Percentiles rank a stretch among this genome's conserved stretches.
These are phyloP conservation scores for Pogonomyrmex barbatus DNA, from an alignment of 1,140 invertebrate genomes.

Conservation along the genomic window DNA sequence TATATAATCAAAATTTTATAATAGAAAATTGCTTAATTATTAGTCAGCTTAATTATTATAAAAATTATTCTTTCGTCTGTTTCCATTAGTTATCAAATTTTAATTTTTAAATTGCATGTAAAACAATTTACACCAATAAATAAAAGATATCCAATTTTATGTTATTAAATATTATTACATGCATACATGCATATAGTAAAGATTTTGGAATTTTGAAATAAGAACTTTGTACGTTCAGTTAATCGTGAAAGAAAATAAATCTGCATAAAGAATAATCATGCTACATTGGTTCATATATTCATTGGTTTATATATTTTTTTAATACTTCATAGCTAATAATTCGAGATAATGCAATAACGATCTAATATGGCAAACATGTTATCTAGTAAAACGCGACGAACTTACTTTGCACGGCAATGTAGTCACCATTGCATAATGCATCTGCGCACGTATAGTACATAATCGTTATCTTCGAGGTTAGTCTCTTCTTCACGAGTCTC, in stretches of 20 bases:
- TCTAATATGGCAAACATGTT: not conserved
- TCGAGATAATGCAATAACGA: not conserved
- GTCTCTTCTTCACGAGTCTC: constrained; percentile 75
- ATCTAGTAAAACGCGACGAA: constrained; percentile 35
- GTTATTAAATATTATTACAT: not conserved
- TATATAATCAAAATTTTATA: not conserved
- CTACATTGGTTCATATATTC: not conserved
- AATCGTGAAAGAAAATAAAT: constrained; percentile 5
- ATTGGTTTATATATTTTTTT: not conserved
- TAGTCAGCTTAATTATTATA: not conserved
- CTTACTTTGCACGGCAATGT: constrained; percentile 40
- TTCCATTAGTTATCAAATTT: not conserved
- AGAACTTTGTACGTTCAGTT: not conserved
- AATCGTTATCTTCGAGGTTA: constrained; percentile 76
- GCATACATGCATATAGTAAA: not conserved
- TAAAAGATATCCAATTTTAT: not conserved
- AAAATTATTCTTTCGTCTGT: no score
- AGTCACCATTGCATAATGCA: constrained; percentile 71
- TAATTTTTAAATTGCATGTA: not conserved
- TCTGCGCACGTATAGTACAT: constrained; percentile 67
- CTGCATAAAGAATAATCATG: not conserved
- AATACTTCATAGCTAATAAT: not conserved
- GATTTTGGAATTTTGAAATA: not conserved
- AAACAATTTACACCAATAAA: not conserved
- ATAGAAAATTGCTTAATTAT: not conserved